A percentile compares a stretch with the other conserved stretches of the same genome.
These are phyloP conservation scores for Bryconaethiops microstoma DNA, from an alignment of 2,797 vertebrate genomes.

Conservation along the genomic window DNA sequence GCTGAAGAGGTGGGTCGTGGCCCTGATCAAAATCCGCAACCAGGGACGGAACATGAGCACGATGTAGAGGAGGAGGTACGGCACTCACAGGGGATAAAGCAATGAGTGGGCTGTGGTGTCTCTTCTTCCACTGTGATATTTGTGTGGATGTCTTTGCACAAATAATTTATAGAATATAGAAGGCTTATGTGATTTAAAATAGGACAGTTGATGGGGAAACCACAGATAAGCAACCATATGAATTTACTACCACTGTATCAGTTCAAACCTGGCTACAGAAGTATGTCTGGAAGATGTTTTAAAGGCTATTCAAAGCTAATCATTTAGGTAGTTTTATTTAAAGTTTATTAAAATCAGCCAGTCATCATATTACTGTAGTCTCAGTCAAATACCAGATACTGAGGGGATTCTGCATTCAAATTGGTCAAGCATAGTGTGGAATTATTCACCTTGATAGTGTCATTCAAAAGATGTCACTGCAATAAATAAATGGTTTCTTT, in stretches of 20 bases:
- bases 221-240: background rate
- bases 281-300: background rate
- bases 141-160: background rate
- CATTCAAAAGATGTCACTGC: background rate
- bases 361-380: background rate
- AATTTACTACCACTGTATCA: background rate
- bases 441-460: background rate
- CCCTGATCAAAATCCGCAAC: background rate
- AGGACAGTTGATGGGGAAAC: background rate
- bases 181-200: background rate
- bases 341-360: background rate
- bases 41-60: conserved; percentile 45
- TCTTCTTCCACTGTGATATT: background rate
- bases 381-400: background rate
- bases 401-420: background rate
- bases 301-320: background rate
- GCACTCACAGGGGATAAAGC: conserved; percentile 63
- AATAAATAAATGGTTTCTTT: background rate
- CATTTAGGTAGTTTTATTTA: background rate
- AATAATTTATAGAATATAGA: background rate
- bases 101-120: conserved; percentile 40
- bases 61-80: conserved; percentile 63
- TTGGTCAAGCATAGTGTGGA: background rate
- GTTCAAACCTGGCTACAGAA: background rate
- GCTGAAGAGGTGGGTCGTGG: background rate